Evolutionary conservation across 2,888 invertebrate species (phyloP), one percentile per base, ranked within the genome.

Genomic region (Dorcus parallelipipedus): DNA sequence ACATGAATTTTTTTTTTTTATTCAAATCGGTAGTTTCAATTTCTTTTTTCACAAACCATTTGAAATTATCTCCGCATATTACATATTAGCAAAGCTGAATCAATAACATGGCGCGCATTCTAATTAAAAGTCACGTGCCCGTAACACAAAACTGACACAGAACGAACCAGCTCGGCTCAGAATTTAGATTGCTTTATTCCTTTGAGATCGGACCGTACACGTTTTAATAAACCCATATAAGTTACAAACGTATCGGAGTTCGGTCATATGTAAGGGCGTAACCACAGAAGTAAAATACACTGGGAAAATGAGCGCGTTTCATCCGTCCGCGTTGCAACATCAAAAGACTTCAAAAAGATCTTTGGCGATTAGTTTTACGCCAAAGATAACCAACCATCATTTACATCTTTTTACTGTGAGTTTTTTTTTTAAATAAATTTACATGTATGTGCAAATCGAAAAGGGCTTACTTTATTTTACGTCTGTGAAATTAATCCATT

Each of bases 121-220:
- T 58, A 58, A 58, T 58, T 58, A 58, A 58, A 58, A 58, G 58
- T 58, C 58, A 58, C 58, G 58, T 58, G 54, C 20, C 49, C 40
- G 20, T 43, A 47, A 26, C 38, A 49, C 45, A 45, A 45, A 17
- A 20, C 45, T 10, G 9, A 9, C 20, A 17, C 14, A 45, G n/a
- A 23, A 10, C 45, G 48, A 43, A 49, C 49, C 49, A 53, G 39
- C 9, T 14, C 52, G 58, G 43, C 58, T 59, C 57, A 54, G 59
- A 67, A 66, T 69, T 69, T 69, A 67, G 67, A 69, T 69, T 69
- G 67, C 65, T 67, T 65, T 69, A 69, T 69, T 66, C 69, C 69
- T 69, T 67, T 64, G 69, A 69, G 64, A 60, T 58, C 57, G 53
- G 64, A 59, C 63, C 58, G 61, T 66, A 65, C 67, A 62, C 62